Percentiles rank a stretch among this genome's conserved stretches.
These are phyloP conservation scores for Spilogale gracilis DNA, from an alignment of 2,113 vertebrate species.

Conservation along the genomic window DNA sequence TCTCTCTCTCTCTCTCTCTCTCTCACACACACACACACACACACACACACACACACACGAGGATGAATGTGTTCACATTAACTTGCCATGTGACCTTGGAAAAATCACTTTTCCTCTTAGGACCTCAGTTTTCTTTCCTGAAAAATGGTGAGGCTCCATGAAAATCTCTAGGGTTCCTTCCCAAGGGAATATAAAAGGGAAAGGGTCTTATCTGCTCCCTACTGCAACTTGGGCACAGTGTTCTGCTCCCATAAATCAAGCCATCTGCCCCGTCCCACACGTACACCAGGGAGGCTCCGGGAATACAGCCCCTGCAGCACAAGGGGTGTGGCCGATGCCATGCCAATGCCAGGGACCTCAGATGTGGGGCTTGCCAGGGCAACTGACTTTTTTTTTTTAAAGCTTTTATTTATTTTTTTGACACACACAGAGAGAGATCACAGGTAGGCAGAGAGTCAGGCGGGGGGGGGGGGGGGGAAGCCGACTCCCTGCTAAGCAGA, in stretches of 20 bases:
- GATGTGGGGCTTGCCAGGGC: conserved; percentile 7
- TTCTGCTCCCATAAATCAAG: background rate
- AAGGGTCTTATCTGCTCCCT: background rate
- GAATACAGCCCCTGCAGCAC: background rate
- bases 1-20: background rate
- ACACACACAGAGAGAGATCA: no score
- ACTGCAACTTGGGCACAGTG: background rate
- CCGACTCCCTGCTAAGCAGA: no score
- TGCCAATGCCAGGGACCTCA: background rate
- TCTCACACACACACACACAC: no score
- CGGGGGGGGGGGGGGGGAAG: no score
- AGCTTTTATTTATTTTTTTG: no score
- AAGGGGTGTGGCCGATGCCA: background rate
- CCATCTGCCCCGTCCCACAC: background rate
- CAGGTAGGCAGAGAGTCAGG: no score
- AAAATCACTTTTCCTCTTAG: background rate
- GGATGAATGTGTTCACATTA: background rate
- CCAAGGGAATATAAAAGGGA: background rate
- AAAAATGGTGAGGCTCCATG: background rate
- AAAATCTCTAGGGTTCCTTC: background rate
- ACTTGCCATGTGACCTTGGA: background rate
- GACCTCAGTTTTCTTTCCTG: conserved; percentile 20
- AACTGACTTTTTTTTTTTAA: conserved; percentile 7
- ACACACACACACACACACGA: background rate
- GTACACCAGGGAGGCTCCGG: background rate